phyloP scores from a whole-genome alignment of 1,140 invertebrate species.

The Drosophila watanabei region DNA sequence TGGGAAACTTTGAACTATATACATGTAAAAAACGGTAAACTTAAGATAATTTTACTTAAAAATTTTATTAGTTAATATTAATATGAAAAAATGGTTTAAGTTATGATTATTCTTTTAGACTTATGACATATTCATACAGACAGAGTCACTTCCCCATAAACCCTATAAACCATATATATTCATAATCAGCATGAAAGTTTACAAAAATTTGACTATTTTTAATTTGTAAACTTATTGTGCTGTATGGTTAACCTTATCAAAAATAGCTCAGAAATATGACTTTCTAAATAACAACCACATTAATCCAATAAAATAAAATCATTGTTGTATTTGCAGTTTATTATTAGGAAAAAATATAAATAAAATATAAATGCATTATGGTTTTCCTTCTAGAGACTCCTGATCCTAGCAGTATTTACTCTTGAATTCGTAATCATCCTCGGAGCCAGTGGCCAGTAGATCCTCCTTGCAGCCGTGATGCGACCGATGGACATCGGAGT shows the following conservation, averaged over 20 bases:
- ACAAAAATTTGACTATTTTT: no score
- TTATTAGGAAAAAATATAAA: slow-evolving; percentile 14
- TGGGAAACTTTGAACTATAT: background rate
- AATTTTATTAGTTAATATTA: no score
- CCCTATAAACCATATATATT: no score
- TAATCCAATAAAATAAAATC: background rate
- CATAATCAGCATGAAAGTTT: no score
- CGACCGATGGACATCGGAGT: slow-evolving; percentile 77
- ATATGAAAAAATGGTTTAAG: no score
- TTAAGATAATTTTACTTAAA: background rate
- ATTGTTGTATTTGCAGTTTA: slow-evolving; percentile 5
- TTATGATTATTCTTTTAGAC: no score
- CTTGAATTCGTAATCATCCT: slow-evolving; percentile 77
- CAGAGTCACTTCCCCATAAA: no score
- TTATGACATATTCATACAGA: no score
- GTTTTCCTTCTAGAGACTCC: background rate
- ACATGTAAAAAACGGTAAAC: background rate
- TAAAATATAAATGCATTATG: slow-evolving; percentile 21
- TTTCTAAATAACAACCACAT: background rate
- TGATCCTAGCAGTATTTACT: slow-evolving; percentile 63
- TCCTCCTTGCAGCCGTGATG: slow-evolving; percentile 76
- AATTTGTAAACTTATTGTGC: no score
- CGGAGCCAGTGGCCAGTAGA: slow-evolving; percentile 62
- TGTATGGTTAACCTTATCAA: no score
- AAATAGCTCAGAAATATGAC: no score